Evolutionary conservation across 2,113 vertebrate species (phyloP).

Genomic region (Morone chrysops): DNA sequence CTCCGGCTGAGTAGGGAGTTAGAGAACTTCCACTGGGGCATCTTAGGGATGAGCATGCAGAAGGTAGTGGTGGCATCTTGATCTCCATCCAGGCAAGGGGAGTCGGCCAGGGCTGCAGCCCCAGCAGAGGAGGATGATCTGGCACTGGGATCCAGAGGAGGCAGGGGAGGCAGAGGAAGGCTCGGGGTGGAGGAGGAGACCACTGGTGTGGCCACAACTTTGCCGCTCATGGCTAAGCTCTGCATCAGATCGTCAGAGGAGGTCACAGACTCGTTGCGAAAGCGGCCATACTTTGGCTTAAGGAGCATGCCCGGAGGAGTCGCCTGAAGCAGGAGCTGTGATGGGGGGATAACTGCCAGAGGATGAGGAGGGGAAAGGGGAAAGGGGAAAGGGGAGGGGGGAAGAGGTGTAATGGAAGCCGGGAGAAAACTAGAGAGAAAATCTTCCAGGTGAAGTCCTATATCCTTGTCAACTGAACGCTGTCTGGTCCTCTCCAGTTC

Average conservation of each 20-base stretch:
- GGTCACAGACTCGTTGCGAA: conserved; percentile 90
- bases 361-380: conserved; percentile 55
- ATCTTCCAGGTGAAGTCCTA: conserved; percentile 68
- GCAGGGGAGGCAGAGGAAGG: conserved; percentile 80
- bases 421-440: conserved; percentile 56
- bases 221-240: conserved; percentile 88
- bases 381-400: conserved; percentile 44
- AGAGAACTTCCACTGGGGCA: conserved; percentile 96
- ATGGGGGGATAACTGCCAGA: conserved; percentile 58
- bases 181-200: conserved; percentile 78
- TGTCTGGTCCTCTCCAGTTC: conserved; percentile 71
- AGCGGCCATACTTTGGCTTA: conserved; percentile 92
- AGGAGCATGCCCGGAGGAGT: conserved; percentile 89
- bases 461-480: conserved; percentile 65
- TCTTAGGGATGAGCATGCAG: conserved; percentile 93
- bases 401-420: conserved; percentile 57
- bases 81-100: conserved; percentile 85
- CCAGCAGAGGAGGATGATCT: conserved; percentile 75
- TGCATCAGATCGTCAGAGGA: conserved; percentile 89
- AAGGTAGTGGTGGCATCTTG: conserved; percentile 92
- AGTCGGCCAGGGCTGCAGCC: conserved; percentile 83
- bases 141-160: conserved; percentile 78
- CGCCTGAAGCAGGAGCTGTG: conserved; percentile 73
- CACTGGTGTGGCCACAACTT: conserved; percentile 85
- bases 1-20: conserved; percentile 90